Evolutionary conservation across 1,140 invertebrate species (phyloP), one percentile per base, ranked within the genome.

Genomic region (Sycophaga agraensis): DNA sequence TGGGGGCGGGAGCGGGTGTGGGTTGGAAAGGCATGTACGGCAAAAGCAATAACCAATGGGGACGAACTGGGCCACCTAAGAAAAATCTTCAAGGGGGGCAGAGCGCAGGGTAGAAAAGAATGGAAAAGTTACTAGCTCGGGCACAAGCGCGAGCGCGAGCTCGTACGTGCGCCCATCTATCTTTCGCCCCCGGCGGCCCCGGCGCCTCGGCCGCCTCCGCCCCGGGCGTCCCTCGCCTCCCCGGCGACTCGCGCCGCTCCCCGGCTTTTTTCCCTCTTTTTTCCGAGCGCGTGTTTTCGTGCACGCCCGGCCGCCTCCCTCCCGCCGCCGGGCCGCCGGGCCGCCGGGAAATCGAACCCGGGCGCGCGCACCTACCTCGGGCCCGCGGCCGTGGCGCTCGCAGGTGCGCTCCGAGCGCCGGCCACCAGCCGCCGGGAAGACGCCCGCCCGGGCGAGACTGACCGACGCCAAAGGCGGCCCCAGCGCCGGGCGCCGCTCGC

Each of bases 381-480:
- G 28, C 28, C 5, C 42, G 43, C 14, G n/a, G 43, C 40, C 31
- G 43, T 31, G 11, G 4, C 28, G 28, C 28, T 4, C 28, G 11
- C 28, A 31, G 5, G 28, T 11, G 28, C 28, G 28, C 28, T 31
- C 28, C 28, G 11, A 31, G 28, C 28, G 5, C 28, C 28, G 28
- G 28, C 28, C 28, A 11, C n/a, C n/a, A n/a, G n/a, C n/a, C n/a
- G n/a, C n/a, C n/a, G n/a, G n/a, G n/a, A n/a, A n/a, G n/a, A n/a
- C n/a, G n/a, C n/a, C n/a, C n/a, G n/a, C n/a, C n/a, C 78, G 77
- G 75, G 78, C 75, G 76, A 79, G 76, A 78, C 76, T 77, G 70
- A 70, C 73, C 70, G 77, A 75, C 76, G 78, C 76, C 77, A 73
- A 63, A 4, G 28, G 11, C 28, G 70, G 70, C 70, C 62, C 68